Base-by-base conservation (phyloP, 1,140 invertebrate species). In the Lepidurus couesii region DNA sequence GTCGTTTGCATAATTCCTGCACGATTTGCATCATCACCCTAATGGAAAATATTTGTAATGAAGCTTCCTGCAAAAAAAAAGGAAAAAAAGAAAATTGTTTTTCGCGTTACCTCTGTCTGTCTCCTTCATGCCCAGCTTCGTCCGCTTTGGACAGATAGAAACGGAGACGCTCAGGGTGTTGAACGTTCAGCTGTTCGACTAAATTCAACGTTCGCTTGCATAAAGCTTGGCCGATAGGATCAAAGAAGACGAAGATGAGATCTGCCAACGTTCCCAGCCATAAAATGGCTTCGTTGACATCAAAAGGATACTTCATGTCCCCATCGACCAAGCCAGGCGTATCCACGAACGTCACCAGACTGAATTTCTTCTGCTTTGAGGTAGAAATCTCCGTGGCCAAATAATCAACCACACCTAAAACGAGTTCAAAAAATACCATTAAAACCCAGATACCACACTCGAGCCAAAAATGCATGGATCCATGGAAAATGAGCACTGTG, bases 1-100 rank as follows among this genome's bases (percentile, higher is more conserved):
- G 88, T 53, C 88, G 82, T 82, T 89, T 90, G 81, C 89, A 90
- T 42, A 90, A 81, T 81, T 90, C 89, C 83, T 90, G 89, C 1
- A 90, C 89, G 81, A 90, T 90, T 82, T 90, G 89, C 89, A 90
- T 90, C 85, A 90, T 86, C 0, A 90, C 89, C 81, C 89, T 87
- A 85, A 85, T 83, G 82, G 81, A 80, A 78, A 79, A 82, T 81
- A n/a, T 79, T 13, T 11, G 76, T 42, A 79, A 9, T 44, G 1
- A 45, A 53, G 75, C 34, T 65, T n/a, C 34, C 16, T 16, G 26
- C 45, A 65, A 47, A 73, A 77, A 5, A n/a, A 47, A 8, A 16
- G 65, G 65, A 65, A 77, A 44, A 44, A 77, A 77, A 8, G n/a
- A n/a, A n/a, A 47, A 44, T 11, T 1, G n/a, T 7, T 10, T 24